phyloP scores from a whole-genome alignment of 2,113 vertebrate genomes.

The Natator depressus region DNA sequence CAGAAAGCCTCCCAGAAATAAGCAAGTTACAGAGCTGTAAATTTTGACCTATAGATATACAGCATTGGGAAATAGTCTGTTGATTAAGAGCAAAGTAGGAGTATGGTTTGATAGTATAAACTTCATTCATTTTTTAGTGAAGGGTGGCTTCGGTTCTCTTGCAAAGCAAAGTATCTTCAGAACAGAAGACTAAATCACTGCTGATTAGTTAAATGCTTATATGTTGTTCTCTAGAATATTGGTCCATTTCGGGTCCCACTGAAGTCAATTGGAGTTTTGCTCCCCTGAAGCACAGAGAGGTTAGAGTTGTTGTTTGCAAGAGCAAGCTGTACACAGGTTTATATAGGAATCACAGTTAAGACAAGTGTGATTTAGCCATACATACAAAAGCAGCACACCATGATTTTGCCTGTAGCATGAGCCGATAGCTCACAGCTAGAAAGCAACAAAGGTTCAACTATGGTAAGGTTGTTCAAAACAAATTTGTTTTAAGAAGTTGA shows the following conservation, averaged over 20 bases:
- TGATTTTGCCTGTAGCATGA: conserved; percentile 14
- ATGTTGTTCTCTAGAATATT: neutral
- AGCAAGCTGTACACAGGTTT: neutral
- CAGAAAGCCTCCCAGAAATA: neutral
- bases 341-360: neutral
- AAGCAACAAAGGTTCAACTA: neutral
- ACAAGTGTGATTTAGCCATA: neutral
- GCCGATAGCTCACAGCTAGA: neutral
- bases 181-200: conserved; percentile 3
- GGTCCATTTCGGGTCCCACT: neutral
- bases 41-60: neutral
- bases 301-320: neutral
- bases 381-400: neutral
- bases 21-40: neutral
- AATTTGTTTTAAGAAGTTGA: neutral
- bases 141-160: neutral
- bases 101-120: neutral
- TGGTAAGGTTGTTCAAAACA: neutral
- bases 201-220: neutral
- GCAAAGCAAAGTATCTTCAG: neutral
- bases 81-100: neutral
- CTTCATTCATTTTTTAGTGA: conserved; percentile 8
- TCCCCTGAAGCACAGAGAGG: neutral
- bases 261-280: conserved; percentile 31
- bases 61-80: neutral